Conservation (phyloP, 2,888 invertebrate genomes). For the Perdita meconis region DNA sequence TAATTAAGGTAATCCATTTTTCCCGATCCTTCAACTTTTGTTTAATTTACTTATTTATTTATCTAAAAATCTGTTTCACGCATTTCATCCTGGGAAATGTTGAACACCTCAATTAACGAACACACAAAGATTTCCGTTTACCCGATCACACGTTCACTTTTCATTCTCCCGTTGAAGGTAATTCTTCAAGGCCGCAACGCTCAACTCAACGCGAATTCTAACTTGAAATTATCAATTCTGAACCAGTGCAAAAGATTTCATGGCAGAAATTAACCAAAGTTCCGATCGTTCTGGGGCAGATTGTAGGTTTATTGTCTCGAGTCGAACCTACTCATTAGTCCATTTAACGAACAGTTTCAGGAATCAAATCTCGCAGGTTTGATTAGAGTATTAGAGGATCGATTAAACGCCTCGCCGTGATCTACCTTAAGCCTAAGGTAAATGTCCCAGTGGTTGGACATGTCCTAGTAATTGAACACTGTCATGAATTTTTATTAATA, state of each 20-base stretch:
- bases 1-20: too few species aligned
- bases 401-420: not conserved
- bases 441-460: too few species aligned
- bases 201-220: not conserved
- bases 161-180: conserved; percentile 43
- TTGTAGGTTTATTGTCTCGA: too few species aligned
- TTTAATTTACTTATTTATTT: too few species aligned
- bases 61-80: too few species aligned
- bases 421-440: not conserved
- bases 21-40: too few species aligned
- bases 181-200: conserved; percentile 35
- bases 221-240: not conserved
- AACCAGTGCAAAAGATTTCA: not conserved
- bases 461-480: too few species aligned
- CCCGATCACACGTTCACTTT: conserved; percentile 52
- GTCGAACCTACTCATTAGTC: not conserved
- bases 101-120: conserved; percentile 20
- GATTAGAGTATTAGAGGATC: not conserved
- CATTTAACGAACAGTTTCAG: not conserved
- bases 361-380: not conserved
- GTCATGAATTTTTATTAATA: too few species aligned
- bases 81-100: not conserved
- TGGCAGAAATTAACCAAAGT: too few species aligned
- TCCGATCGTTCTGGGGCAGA: not conserved
- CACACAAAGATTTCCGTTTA: conserved; percentile 41